Percentiles rank a stretch among this genome's conserved stretches.
phyloP scores from a whole-genome alignment of 2,888 invertebrate genomes.

The Tetranychus piercei region DNA sequence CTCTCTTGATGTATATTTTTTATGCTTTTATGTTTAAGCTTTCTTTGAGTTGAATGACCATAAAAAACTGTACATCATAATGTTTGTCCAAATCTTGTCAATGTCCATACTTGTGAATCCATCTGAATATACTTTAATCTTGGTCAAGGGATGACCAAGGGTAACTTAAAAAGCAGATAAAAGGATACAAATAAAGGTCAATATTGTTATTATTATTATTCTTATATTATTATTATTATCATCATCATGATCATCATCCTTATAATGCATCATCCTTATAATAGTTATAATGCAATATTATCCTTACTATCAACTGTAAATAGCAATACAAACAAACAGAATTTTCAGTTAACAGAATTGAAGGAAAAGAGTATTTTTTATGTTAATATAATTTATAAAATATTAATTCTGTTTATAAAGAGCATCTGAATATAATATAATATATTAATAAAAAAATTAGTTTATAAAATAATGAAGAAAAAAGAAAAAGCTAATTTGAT shows the following conservation, averaged over 20 bases:
- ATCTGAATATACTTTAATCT: not conserved
- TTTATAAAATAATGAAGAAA: too few relatives aligned
- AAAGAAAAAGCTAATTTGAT: too few relatives aligned
- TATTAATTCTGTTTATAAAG: not conserved
- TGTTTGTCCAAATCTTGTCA: not conserved
- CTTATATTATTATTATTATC: too few relatives aligned
- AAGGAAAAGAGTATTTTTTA: not conserved
- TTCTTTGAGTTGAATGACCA: not conserved
- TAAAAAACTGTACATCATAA: not conserved
- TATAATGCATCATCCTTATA: too few relatives aligned
- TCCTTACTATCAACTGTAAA: too few relatives aligned
- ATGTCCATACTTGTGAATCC: not conserved
- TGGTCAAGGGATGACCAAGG: not conserved
- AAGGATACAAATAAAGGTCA: not conserved
- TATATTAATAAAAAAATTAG: too few relatives aligned
- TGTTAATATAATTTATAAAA: not conserved
- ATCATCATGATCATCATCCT: too few relatives aligned
- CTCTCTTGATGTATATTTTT: not conserved
- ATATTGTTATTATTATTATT: not conserved
- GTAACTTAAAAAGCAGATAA: not conserved
- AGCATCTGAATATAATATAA: too few relatives aligned
- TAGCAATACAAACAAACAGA: too few relatives aligned
- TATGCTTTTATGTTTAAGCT: not conserved
- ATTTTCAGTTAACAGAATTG: too few relatives aligned
- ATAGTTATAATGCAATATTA: too few relatives aligned